Evolutionary conservation across 1,140 invertebrate genomes (phyloP).

Genomic region (Nephila pilipes): DNA sequence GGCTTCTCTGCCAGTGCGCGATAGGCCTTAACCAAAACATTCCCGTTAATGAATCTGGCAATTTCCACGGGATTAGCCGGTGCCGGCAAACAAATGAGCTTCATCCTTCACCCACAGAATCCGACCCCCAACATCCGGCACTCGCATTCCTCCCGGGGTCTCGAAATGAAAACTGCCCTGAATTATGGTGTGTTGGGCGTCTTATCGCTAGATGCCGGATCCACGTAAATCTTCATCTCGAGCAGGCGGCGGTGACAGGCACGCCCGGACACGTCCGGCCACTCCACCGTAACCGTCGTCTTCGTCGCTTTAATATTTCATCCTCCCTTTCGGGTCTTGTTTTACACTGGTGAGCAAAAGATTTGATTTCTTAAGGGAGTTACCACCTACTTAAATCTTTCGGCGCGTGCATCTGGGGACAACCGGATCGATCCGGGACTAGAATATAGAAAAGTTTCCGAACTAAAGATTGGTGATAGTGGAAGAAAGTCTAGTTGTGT

Average conservation of each 20-base stretch:
- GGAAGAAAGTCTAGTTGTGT: too few relatives aligned
- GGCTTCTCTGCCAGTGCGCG: neutral
- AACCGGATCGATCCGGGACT: neutral
- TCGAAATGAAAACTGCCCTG: slow-evolving; percentile 72
- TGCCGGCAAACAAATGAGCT: slow-evolving; percentile 45
- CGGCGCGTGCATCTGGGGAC: neutral
- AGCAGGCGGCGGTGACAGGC: slow-evolving; percentile 65
- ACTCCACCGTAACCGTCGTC: neutral
- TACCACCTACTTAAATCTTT: neutral
- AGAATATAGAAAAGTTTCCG: too few relatives aligned
- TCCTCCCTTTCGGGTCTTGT: slow-evolving; percentile 22
- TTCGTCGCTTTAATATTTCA: slow-evolving; percentile 48
- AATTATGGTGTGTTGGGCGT: slow-evolving; percentile 72
- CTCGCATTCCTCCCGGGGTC: slow-evolving; percentile 57
- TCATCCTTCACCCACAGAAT: neutral
- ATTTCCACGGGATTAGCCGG: slow-evolving; percentile 21
- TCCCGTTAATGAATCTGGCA: slow-evolving; percentile 50
- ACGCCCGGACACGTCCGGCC: slow-evolving; percentile 55
- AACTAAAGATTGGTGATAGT: too few relatives aligned
- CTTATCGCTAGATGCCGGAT: slow-evolving; percentile 55
- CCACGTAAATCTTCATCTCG: slow-evolving; percentile 63
- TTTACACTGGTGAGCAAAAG: slow-evolving; percentile 33
- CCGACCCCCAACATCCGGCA: neutral
- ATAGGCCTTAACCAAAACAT: neutral
- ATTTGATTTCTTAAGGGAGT: slow-evolving; percentile 25